Evolutionary conservation across 2,113 vertebrate genomes (phyloP), one percentile per base, ranked within the genome.

Genomic region (Entomyzon cyanotis): DNA sequence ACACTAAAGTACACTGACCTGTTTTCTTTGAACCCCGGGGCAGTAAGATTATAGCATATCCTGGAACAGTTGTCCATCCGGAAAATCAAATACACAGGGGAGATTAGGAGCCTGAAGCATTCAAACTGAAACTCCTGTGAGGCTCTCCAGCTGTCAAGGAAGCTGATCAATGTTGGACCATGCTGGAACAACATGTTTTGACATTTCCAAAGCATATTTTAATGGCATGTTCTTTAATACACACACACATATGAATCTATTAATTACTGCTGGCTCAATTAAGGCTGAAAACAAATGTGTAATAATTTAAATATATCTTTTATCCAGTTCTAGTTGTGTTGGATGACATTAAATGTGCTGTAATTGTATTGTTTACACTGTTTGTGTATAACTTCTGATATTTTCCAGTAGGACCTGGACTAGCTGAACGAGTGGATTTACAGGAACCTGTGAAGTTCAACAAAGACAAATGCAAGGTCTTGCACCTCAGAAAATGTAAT

Each of bases 21-120:
- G 41, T 44, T 93, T 88, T 92, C 16, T 73, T 77, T 47, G 9
- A 81, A 47, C 55, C 88, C 76, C n/a, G 22, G 15, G 67, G 94
- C 20, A 0, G 60, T 53, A 49, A 90, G 49, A 46, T 76, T 68
- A 65, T 33, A 58, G 24, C 18, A 47, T 58, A 46, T 73, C 87
- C 63, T 92, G 67, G 67, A 94, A 92, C n/a, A 76, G 53, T 78
- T 85, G 67, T 90, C 96, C 91, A 89, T 88, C 86, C 94, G 95
- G 90, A 89, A 92, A 77, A 68, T 74, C 39, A 93, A 77, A 89
- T 42, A 87, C 33, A 37, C 80, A 67, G 64, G 44, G 93, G 42
- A 63, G 30, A 63, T 70, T 47, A 83, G 46, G 35, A 68, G 56
- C 86, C 83, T 90, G 79, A 94, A 93, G 92, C 88, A 50, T 80